These are phyloP conservation scores for Thermophis baileyi DNA, from an alignment of 2,113 vertebrate species.

Conservation along the genomic window DNA sequence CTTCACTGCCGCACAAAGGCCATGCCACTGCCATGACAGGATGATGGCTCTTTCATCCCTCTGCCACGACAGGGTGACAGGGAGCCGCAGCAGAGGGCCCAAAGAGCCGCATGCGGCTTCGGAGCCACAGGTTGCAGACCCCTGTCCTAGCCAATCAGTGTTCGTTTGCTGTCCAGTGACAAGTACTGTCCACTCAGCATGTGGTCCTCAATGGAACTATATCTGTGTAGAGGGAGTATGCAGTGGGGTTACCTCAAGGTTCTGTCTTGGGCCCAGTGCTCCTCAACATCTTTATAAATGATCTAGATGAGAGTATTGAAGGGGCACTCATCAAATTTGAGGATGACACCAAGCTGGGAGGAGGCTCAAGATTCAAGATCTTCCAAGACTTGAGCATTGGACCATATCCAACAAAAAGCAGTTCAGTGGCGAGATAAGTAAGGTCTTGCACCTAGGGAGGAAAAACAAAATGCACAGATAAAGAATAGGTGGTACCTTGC, in stretches of 20 bases:
- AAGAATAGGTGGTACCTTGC: background rate
- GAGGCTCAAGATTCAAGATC: background rate
- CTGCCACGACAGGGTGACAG: too few relatives aligned
- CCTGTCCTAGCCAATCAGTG: background rate
- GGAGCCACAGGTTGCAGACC: too few relatives aligned
- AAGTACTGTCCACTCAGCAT: background rate
- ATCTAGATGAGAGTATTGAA: too few relatives aligned
- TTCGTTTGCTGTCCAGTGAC: background rate
- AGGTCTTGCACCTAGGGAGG: background rate
- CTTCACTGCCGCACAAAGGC: too few relatives aligned
- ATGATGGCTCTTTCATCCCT: too few relatives aligned
- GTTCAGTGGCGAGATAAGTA: background rate
- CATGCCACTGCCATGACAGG: too few relatives aligned
- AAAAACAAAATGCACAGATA: background rate
- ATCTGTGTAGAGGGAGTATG: background rate
- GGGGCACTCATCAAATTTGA: too few relatives aligned
- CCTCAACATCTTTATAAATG: background rate
- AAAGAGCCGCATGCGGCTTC: too few relatives aligned
- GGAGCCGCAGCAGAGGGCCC: too few relatives aligned
- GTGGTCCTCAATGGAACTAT: background rate
- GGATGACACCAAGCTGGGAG: too few relatives aligned
- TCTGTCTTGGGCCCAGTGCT: background rate
- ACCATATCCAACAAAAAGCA: background rate
- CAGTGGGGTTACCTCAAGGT: background rate
- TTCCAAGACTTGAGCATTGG: background rate